These are phyloP conservation scores for Lycodopsis pacificus DNA, from an alignment of 2,797 vertebrate genomes.

Conservation along the genomic window DNA sequence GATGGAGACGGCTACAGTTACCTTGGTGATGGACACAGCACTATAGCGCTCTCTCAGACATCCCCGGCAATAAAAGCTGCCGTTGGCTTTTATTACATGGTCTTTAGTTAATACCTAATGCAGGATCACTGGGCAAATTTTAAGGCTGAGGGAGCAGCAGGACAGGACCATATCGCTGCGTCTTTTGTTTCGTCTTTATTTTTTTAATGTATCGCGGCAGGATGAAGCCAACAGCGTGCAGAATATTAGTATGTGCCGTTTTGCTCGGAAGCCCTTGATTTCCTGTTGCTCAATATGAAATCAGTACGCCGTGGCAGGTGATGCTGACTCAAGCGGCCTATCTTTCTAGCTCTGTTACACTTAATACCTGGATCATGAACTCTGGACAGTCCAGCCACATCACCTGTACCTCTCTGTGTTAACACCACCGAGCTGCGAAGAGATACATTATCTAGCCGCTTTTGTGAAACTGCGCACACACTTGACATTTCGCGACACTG, in stretches of 20 bases:
- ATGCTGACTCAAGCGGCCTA: conserved; percentile 8
- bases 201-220: neutral
- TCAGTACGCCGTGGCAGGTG: neutral
- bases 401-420: conserved; percentile 20
- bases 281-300: conserved; percentile 16
- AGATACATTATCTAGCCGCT: conserved; percentile 23
- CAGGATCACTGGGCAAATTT: conserved; percentile 9
- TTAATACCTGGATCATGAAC: conserved; percentile 23
- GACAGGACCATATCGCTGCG: neutral
- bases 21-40: conserved; percentile 70
- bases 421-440: neutral
- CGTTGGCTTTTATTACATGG: conserved; percentile 44
- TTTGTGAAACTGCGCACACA: neutral
- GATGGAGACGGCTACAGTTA: conserved; percentile 61
- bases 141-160: neutral
- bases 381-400: conserved; percentile 49
- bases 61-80: conserved; percentile 69
- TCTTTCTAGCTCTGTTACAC: conserved; percentile 10
- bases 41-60: conserved; percentile 45
- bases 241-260: conserved; percentile 3
- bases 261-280: conserved; percentile 25
- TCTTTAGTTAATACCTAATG: conserved; percentile 68
- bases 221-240: neutral
- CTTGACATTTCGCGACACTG: neutral
- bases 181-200: neutral